A percentile compares a stretch with the other conserved stretches of the same genome.
phyloP scores from a whole-genome alignment of 1,140 invertebrate genomes.

The Phortica variegata region DNA sequence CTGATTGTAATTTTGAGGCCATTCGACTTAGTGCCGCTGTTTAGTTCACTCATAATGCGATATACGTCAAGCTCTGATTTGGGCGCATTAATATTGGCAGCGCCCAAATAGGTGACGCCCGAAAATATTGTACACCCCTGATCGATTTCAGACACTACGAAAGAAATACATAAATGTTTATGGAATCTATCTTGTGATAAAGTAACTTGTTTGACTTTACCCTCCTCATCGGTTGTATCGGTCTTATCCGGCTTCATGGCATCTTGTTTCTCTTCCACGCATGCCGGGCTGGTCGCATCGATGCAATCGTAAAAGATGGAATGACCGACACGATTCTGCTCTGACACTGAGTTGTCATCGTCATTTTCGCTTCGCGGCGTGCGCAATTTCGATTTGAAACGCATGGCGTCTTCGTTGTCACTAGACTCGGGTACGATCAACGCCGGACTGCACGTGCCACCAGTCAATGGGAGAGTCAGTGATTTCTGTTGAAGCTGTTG shows the following conservation, averaged over 20 bases:
- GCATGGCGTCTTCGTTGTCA: slow-evolving; percentile 30
- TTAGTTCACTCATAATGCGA: slow-evolving; percentile 88
- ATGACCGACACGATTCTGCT: slow-evolving; percentile 55
- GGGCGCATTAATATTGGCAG: slow-evolving; percentile 88
- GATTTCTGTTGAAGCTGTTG: slow-evolving; percentile 39
- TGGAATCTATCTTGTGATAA: background rate
- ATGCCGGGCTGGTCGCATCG: slow-evolving; percentile 59
- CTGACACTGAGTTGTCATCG: slow-evolving; percentile 41
- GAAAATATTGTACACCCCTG: slow-evolving; percentile 90
- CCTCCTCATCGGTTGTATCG: slow-evolving; percentile 69
- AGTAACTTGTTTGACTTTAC: slow-evolving; percentile 49
- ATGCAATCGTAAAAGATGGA: slow-evolving; percentile 60
- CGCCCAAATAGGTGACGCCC: slow-evolving; percentile 92
- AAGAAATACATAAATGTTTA: slow-evolving; percentile 1
- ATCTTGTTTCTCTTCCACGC: slow-evolving; percentile 70
- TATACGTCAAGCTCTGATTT: slow-evolving; percentile 95
- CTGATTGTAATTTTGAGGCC: slow-evolving; percentile 87
- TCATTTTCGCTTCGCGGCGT: slow-evolving; percentile 43
- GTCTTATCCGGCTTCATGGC: slow-evolving; percentile 70
- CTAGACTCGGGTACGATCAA: slow-evolving; percentile 17
- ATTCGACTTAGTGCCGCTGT: slow-evolving; percentile 64
- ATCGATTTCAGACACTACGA: slow-evolving; percentile 71
- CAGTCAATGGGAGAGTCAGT: slow-evolving; percentile 43
- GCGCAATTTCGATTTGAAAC: slow-evolving; percentile 35
- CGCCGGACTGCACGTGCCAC: slow-evolving; percentile 15